phyloP scores from a whole-genome alignment of 2,888 invertebrate species.

The Macrosiphum euphorbiae region DNA sequence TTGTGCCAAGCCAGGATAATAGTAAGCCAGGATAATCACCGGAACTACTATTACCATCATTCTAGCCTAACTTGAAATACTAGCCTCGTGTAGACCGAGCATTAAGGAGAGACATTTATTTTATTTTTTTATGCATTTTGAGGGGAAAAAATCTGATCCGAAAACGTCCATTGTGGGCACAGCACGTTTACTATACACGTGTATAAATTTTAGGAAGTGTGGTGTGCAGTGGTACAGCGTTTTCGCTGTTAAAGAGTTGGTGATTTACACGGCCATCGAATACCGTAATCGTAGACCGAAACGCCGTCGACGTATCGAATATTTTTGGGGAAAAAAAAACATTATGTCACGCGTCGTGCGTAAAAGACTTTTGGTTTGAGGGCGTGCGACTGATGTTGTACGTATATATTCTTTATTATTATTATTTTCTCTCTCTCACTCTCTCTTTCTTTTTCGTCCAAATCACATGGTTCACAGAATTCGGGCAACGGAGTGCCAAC shows the following conservation, averaged over 20 bases:
- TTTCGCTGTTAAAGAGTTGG: neutral
- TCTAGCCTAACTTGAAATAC: neutral
- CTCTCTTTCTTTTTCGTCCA: neutral
- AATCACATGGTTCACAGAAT: neutral
- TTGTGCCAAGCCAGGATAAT: neutral
- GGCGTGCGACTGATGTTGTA: slow-evolving; percentile 7
- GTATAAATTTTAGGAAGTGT: neutral
- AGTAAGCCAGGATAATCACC: neutral
- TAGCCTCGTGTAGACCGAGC: neutral
- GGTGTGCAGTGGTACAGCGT: neutral
- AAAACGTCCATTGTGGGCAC: neutral
- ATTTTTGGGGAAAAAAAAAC: neutral
- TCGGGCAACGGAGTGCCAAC: slow-evolving; percentile 1
- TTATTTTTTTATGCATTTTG: neutral
- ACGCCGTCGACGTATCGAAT: neutral
- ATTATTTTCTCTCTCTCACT: neutral
- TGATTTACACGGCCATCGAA: neutral
- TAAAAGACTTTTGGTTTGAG: neutral
- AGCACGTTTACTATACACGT: neutral
- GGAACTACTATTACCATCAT: neutral
- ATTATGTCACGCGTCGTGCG: neutral
- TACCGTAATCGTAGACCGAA: neutral
- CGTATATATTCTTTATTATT: neutral
- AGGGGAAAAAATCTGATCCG: neutral
- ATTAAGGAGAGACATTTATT: neutral